These are phyloP conservation scores for Aelia acuminata DNA, from an alignment of 2,888 invertebrate species.

Conservation along the genomic window DNA sequence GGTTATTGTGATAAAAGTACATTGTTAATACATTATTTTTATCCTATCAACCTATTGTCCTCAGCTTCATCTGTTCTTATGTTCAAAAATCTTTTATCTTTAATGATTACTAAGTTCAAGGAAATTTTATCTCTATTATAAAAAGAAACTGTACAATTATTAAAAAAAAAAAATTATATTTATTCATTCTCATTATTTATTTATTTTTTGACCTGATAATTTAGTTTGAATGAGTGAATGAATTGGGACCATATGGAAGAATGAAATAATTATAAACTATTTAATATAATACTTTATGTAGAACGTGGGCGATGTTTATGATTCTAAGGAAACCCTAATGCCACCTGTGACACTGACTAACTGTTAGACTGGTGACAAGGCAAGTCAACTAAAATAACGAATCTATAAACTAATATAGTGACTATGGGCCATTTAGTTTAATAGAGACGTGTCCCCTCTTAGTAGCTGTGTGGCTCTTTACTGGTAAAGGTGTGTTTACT, in stretches of 20 bases:
- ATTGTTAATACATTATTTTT: background rate
- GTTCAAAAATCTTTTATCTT: background rate
- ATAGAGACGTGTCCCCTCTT: too few relatives aligned
- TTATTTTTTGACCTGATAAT: background rate
- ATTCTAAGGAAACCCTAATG: background rate
- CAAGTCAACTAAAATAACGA: too few relatives aligned
- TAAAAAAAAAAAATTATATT: background rate
- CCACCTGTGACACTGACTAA: too few relatives aligned
- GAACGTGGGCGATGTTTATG: background rate
- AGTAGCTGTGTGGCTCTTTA: too few relatives aligned
- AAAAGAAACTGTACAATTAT: background rate
- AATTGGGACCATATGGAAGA: slow-evolving; percentile 27
- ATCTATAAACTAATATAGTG: too few relatives aligned
- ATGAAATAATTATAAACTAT: background rate
- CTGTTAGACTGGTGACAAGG: too few relatives aligned
- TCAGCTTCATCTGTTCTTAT: background rate
- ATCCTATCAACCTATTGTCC: too few relatives aligned
- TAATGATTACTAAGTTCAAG: background rate
- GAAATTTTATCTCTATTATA: background rate
- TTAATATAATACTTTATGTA: background rate
- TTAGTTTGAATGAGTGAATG: background rate
- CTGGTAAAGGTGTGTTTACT: too few relatives aligned
- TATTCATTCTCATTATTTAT: background rate
- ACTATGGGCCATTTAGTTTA: too few relatives aligned
- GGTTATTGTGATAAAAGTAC: background rate